Base-by-base conservation (phyloP, 2,888 invertebrate species). In the Venustoraphidia nigricollis region DNA sequence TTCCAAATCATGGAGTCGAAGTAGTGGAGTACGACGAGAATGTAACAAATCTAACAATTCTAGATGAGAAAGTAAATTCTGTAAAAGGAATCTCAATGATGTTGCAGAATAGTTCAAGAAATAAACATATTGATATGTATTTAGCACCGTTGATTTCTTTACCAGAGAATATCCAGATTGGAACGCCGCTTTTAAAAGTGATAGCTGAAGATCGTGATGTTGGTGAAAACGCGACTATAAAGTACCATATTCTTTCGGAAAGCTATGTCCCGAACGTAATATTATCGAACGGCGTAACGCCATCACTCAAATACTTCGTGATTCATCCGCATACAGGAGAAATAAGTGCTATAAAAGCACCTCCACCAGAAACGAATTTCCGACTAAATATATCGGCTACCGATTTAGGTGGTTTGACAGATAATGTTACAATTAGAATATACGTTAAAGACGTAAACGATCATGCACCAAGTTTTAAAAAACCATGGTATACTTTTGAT, bases 401-500 rank as follows among this genome's bases (percentile, higher is more conserved):
- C 11, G 92, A 92, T 62, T 75, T 78, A 1, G 88, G 83, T 5
- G 83, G 82, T 3, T 64, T 89, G 3, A 76, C 74, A 54, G 87
- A 88, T 55, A 72, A 73, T 46, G 73, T 86, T 2, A 76, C 77
- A 8, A 64, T 90, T 4, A 73, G 81, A 54, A 72, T 91, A n/a
- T 76, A 76, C 44, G 75, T 90, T 0, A 76, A 77, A 57, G 88
- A 88, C 58, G 77, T 90, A 0, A 91, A 91, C 62, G 83, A 91
- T 57, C 88, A 91, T 61, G 77, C 82, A 6, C 91, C 91, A 0
- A 77, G 81, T 53, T 91, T 91, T 54, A 80, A 81, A 55, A 84
- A 86, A 55, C 77, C 85, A 0, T 85, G 81, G 79, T 91, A 91
- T 60, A 82, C 76, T 45, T 91, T 90, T 54, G 83, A 87, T 57